Percentiles rank a stretch among this genome's conserved stretches.
Evolutionary conservation across 2,888 invertebrate genomes (phyloP).

Genomic region (Nomada hirtipes): DNA sequence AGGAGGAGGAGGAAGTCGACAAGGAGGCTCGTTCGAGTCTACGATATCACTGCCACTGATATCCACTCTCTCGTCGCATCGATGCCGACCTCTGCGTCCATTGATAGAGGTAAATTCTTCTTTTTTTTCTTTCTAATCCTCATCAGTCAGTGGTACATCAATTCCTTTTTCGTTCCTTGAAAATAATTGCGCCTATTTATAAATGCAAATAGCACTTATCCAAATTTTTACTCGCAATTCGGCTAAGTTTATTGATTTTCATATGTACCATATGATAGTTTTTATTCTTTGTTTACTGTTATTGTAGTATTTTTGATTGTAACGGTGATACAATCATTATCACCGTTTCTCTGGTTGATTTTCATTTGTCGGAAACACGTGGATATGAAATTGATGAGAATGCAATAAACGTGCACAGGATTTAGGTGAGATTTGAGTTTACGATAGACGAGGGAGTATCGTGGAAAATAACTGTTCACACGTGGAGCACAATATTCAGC

Average conservation of each 20-base stretch:
- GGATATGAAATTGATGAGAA: no score
- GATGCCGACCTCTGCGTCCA: constrained; percentile 76
- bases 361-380: not conserved
- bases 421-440: not conserved
- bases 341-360: no score
- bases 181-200: not conserved
- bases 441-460: not conserved
- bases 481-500: not conserved
- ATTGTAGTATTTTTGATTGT: no score
- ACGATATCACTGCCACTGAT: constrained; percentile 66
- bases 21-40: constrained; percentile 46
- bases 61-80: constrained; percentile 67
- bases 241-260: no score
- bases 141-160: no score
- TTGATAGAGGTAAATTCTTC: constrained; percentile 73
- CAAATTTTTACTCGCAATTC: no score
- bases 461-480: not conserved
- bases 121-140: not conserved
- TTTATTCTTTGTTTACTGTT: not conserved
- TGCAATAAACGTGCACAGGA: not conserved
- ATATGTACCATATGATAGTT: not conserved
- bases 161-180: not conserved
- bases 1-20: constrained; percentile 59
- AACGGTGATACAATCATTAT: no score
- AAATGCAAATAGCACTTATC: no score